These are phyloP conservation scores for Eubasilissa regina DNA, from an alignment of 1,140 invertebrate species.

Conservation along the genomic window DNA sequence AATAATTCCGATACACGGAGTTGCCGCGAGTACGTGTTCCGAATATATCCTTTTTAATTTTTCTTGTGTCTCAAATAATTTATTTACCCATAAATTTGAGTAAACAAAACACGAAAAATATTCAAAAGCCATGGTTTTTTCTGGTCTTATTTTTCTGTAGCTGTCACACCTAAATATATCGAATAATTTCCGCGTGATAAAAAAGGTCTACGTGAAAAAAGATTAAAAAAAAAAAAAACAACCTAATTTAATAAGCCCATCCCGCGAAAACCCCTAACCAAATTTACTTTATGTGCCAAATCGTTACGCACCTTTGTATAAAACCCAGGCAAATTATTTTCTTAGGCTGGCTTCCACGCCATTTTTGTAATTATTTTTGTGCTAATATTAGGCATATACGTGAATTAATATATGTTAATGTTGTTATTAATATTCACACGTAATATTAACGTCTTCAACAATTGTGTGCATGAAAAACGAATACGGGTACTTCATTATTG, in stretches of 20 bases:
- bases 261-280: slow-evolving; percentile 40
- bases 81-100: slow-evolving; percentile 24
- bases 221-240: slow-evolving; percentile 39
- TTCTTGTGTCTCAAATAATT: slow-evolving; percentile 32
- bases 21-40: too few species aligned
- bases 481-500: too few species aligned
- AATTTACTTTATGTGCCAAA: slow-evolving; percentile 51
- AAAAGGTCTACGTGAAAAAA: slow-evolving; percentile 44
- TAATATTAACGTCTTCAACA: too few species aligned
- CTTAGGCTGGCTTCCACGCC: background rate
- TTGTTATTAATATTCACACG: too few species aligned
- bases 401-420: too few species aligned
- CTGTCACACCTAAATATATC: slow-evolving; percentile 37
- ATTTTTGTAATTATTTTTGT: slow-evolving; percentile 1
- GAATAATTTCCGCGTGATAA: slow-evolving; percentile 42
- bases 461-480: too few species aligned
- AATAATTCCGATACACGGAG: too few species aligned
- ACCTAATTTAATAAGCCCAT: slow-evolving; percentile 44
- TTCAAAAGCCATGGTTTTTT: slow-evolving; percentile 5
- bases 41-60: background rate
- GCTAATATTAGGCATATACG: too few species aligned
- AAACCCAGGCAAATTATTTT: background rate
- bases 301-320: slow-evolving; percentile 49
- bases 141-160: slow-evolving; percentile 32
- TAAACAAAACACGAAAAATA: slow-evolving; percentile 31